phyloP scores from a whole-genome alignment of 2,888 invertebrate genomes.

The Drosophila paracracens region DNA sequence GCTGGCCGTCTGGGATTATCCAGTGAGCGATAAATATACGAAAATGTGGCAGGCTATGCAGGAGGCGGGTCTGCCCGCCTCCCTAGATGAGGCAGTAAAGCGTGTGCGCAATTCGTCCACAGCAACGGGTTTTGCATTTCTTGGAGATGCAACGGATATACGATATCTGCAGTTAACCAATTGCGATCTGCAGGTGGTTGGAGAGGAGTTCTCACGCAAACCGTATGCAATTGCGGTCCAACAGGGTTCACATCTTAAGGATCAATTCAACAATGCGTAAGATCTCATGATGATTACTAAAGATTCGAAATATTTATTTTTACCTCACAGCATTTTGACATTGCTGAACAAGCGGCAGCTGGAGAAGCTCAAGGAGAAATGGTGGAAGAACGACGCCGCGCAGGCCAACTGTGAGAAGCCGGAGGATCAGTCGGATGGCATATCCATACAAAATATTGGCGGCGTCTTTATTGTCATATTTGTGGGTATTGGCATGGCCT shows the following conservation, averaged over 20 bases:
- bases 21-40: constrained; percentile 98
- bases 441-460: constrained; percentile 98
- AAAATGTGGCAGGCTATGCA: constrained; percentile 99
- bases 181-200: constrained; percentile 94
- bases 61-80: constrained; percentile 91
- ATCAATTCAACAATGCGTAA: constrained; percentile 97
- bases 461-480: constrained; percentile 99
- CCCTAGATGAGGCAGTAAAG: constrained; percentile 91
- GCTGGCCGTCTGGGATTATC: constrained; percentile 99
- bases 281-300: constrained; percentile 70
- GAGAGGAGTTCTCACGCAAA: constrained; percentile 98
- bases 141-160: constrained; percentile 97
- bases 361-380: constrained; percentile 96
- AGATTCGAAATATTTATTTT: background rate
- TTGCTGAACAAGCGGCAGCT: constrained; percentile 96
- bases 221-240: constrained; percentile 99
- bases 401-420: constrained; percentile 92
- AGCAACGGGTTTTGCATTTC: constrained; percentile 95
- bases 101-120: constrained; percentile 89
- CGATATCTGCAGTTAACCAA: constrained; percentile 86
- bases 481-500: constrained; percentile 96
- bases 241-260: constrained; percentile 96
- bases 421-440: constrained; percentile 97
- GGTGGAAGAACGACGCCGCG: constrained; percentile 97
- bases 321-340: constrained; percentile 91